Conservation (phyloP, 2,797 vertebrate genomes). For the Harpagifer antarcticus region DNA sequence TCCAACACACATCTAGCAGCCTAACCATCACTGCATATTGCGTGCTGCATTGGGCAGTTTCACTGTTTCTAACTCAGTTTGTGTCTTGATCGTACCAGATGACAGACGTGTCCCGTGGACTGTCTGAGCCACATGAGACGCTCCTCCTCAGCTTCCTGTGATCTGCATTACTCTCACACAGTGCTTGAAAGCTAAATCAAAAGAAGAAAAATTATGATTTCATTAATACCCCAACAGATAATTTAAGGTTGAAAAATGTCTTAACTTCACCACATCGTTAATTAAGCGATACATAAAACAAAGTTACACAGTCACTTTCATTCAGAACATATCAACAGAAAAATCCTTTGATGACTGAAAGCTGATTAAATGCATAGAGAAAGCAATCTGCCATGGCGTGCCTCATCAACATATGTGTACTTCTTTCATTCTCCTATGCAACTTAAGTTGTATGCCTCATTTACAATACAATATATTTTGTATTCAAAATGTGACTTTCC, state of each 20-base stretch:
- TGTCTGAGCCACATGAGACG: conserved; percentile 69
- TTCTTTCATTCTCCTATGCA: conserved; percentile 10
- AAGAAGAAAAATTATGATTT: conserved; percentile 29
- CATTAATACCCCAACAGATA: conserved; percentile 17
- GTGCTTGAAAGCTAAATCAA: conserved; percentile 25
- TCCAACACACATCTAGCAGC: conserved; percentile 24
- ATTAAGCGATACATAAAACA: conserved; percentile 21
- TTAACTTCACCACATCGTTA: conserved; percentile 39
- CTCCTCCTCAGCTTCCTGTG: conserved; percentile 52
- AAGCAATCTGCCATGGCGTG: conserved; percentile 12
- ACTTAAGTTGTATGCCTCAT: not conserved
- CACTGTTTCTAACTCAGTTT: conserved; percentile 42
- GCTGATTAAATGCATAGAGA: conserved; percentile 19
- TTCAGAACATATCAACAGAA: conserved; percentile 32
- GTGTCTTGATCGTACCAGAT: conserved; percentile 62
- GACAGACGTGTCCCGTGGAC: conserved; percentile 76
- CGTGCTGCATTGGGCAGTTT: conserved; percentile 46
- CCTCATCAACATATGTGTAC: not conserved
- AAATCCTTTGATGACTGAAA: conserved; percentile 20
- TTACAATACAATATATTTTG: conserved; percentile 5
- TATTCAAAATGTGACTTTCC: conserved; percentile 41
- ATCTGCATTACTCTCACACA: conserved; percentile 53
- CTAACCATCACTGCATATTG: conserved; percentile 25
- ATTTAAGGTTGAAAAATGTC: conserved; percentile 45
- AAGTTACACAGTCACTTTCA: conserved; percentile 36